phyloP scores from a whole-genome alignment of 2,797 vertebrate genomes.

The Girardinus metallicus region DNA sequence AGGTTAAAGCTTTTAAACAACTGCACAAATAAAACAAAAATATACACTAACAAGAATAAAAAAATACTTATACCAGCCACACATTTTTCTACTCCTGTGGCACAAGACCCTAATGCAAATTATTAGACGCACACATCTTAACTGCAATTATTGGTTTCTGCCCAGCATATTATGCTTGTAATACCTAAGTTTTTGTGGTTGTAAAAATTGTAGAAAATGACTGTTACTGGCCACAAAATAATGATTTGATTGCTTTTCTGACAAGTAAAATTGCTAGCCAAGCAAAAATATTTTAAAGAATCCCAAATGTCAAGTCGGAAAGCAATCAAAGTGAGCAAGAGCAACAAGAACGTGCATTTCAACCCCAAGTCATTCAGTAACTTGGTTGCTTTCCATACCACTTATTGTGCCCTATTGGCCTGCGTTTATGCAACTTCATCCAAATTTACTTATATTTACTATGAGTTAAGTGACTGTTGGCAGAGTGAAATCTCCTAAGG shows the following conservation, averaged over 20 bases:
- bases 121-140: not conserved
- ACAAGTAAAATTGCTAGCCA: conserved; percentile 45
- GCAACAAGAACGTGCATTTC: conserved; percentile 41
- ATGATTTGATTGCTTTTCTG: conserved; percentile 22
- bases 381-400: conserved; percentile 47
- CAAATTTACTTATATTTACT: conserved; percentile 18
- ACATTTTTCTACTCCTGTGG: not conserved
- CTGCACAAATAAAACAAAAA: not conserved
- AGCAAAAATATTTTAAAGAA: conserved; percentile 47
- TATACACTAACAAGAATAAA: not conserved
- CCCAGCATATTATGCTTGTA: conserved; percentile 21
- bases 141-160: conserved; percentile 5
- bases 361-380: conserved; percentile 34
- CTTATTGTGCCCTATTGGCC: conserved; percentile 25
- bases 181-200: conserved; percentile 35
- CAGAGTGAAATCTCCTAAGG: conserved; percentile 6
- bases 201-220: conserved; percentile 40
- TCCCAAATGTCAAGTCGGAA: conserved; percentile 52
- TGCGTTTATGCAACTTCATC: conserved; percentile 25
- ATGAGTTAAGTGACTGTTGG: conserved; percentile 1
- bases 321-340: conserved; percentile 58
- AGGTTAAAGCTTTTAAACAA: not conserved
- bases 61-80: not conserved
- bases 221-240: conserved; percentile 60
- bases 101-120: not conserved